A percentile compares a stretch with the other conserved stretches of the same genome.
Conservation (phyloP, 1,140 invertebrate genomes). For the Lordiphosa mommai region DNA sequence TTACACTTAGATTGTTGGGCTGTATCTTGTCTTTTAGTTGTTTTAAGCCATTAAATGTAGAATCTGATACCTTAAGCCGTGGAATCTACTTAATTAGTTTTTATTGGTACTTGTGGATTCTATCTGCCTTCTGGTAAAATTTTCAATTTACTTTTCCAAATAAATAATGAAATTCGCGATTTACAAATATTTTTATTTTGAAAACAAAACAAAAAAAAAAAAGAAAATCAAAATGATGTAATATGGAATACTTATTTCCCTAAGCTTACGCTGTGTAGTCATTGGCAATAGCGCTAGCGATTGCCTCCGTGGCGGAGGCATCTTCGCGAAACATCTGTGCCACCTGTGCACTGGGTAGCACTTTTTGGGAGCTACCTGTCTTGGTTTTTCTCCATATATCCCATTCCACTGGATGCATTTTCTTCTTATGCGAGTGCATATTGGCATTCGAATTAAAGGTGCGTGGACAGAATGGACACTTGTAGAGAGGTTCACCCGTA, state of each 20-base stretch:
- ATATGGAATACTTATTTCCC: not conserved
- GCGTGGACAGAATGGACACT: constrained; percentile 71
- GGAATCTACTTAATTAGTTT: too few relatives aligned
- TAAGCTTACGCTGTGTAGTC: constrained; percentile 37
- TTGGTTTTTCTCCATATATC: constrained; percentile 73
- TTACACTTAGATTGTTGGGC: too few relatives aligned
- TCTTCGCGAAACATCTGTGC: constrained; percentile 65
- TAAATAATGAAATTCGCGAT: too few relatives aligned
- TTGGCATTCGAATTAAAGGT: constrained; percentile 78
- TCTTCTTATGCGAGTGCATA: constrained; percentile 78
- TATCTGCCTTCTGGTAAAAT: too few relatives aligned
- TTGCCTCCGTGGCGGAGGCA: constrained; percentile 27
- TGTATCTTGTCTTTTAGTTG: too few relatives aligned
- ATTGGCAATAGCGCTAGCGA: constrained; percentile 53
- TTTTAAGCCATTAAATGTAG: too few relatives aligned
- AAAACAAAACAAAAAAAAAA: not conserved
- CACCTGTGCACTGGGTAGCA: constrained; percentile 62
- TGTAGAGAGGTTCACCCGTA: constrained; percentile 71
- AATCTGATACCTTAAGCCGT: too few relatives aligned
- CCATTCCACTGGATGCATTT: constrained; percentile 75
- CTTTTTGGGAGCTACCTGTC: constrained; percentile 63
- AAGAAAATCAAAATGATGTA: not conserved
- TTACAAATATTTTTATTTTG: not conserved
- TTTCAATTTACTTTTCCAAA: too few relatives aligned
- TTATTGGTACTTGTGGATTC: too few relatives aligned